Base-by-base conservation (phyloP, 1,140 invertebrate genomes). In the Rhopalosiphum padi region DNA sequence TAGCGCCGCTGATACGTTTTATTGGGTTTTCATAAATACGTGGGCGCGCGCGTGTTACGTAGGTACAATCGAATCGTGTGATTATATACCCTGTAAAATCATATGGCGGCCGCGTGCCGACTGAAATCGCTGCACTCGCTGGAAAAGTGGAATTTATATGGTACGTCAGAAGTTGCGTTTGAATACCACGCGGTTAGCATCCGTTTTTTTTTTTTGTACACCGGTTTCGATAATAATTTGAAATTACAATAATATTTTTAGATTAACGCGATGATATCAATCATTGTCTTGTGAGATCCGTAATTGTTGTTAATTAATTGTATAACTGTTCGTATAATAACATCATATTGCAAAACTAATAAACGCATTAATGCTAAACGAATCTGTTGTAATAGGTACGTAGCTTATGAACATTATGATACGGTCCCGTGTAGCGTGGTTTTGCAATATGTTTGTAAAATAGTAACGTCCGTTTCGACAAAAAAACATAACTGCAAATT, bases 231-330 rank as follows among this genome's bases (percentile, higher is more conserved):
- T 18, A 30, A n/a, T 77, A 35, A n/a, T 77, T 51, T 4, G 0
- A 77, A 18, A 77, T 77, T n/a, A 35, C 60, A 77, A 77, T n/a
- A 77, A 77, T 77, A 77, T 77, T n/a, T 77, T n/a, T 18, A 18
- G n/a, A 77, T 77, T 77, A n/a, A 18, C 30, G 30, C 23, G n/a
- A n/a, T 30, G 11, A 30, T 68, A 30, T 68, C 18, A 51, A 51
- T 35, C 60, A 77, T 77, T 77, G n/a, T 77, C n/a, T 77, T n/a
- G 15, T 18, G 15, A n/a, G 30, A 35, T 77, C n/a, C 1, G 48
- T 77, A 77, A 77, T 77, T n/a, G 60, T n/a, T n/a, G 60, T 77
- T 77, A 77, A n/a, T 68, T 68, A n/a, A 77, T 77, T 77, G 60
- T 68, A n/a, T 68, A 77, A 77, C 60, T n/a, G 30, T 77, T 3